Conservation (phyloP, 2,797 vertebrate genomes). For the Rhinophrynus dorsalis region DNA sequence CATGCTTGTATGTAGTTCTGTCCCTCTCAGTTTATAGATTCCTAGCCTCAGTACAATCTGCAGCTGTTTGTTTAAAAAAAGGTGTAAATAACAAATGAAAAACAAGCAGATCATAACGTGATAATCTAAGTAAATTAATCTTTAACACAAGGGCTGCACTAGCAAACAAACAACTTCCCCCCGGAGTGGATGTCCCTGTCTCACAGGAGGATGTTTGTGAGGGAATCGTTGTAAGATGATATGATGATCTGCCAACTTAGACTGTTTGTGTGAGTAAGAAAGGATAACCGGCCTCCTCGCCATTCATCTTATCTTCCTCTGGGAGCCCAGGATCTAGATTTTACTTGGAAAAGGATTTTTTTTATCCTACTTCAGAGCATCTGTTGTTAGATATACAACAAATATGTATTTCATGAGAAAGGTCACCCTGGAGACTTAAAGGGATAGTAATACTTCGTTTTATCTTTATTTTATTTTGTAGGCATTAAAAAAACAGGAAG, state of each 20-base stretch:
- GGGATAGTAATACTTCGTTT: no score
- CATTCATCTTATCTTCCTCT: constrained; percentile 8
- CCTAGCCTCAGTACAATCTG: no score
- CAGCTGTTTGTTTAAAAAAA: no score
- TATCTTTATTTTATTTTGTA: no score
- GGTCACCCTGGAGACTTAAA: no score
- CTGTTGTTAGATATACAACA: constrained; percentile 3
- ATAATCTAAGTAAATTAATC: constrained; percentile 1
- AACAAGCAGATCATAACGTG: constrained; percentile 7
- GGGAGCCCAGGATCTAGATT: background rate
- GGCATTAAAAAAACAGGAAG: no score
- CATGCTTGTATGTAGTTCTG: no score
- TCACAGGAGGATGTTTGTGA: constrained; percentile 19
- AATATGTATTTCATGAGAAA: background rate
- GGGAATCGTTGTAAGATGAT: constrained; percentile 16
- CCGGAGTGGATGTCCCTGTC: background rate
- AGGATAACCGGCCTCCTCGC: background rate
- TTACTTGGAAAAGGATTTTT: constrained; percentile 6
- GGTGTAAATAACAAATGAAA: background rate
- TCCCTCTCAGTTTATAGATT: no score
- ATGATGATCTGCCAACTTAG: constrained; percentile 20
- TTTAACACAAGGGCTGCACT: background rate
- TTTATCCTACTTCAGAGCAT: constrained; percentile 8
- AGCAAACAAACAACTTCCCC: constrained; percentile 4
- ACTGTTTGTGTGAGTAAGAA: background rate